A percentile compares a stretch with the other conserved stretches of the same genome.
Evolutionary conservation across 2,113 vertebrate species (phyloP).

Genomic region (Naja naja): DNA sequence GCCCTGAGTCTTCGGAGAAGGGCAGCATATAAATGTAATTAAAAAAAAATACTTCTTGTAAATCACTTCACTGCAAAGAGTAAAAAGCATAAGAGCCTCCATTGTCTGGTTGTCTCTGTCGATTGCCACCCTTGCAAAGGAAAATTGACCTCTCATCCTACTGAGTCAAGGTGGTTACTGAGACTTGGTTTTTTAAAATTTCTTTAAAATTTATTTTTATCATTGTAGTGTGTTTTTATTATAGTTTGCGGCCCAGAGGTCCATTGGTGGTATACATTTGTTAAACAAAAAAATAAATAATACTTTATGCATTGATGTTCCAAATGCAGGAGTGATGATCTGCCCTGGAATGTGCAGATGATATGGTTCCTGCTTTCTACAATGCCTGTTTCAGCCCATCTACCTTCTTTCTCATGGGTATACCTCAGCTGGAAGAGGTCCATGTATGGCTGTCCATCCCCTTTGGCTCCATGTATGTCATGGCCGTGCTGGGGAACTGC

Average conservation of each 20-base stretch:
- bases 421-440: slow-evolving; percentile 49
- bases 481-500: slow-evolving; percentile 45
- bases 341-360: not conserved
- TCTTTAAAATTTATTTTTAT: not conserved
- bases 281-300: not conserved
- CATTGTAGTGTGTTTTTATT: not conserved
- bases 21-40: no score
- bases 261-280: not conserved
- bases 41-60: not conserved
- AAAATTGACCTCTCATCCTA: not conserved
- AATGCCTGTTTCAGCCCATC: slow-evolving; percentile 44
- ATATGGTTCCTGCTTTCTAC: slow-evolving; percentile 1
- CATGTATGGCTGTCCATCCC: slow-evolving; percentile 56
- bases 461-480: slow-evolving; percentile 54
- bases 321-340: not conserved
- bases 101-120: not conserved
- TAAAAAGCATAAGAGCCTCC: not conserved
- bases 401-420: slow-evolving; percentile 58
- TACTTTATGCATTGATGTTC: not conserved
- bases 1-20: no score
- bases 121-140: not conserved
- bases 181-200: not conserved
- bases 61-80: not conserved
- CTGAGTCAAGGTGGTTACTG: not conserved
- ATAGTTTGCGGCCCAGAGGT: not conserved